phyloP scores from a whole-genome alignment of 2,113 vertebrate genomes.

The Ammodytes marinus region DNA sequence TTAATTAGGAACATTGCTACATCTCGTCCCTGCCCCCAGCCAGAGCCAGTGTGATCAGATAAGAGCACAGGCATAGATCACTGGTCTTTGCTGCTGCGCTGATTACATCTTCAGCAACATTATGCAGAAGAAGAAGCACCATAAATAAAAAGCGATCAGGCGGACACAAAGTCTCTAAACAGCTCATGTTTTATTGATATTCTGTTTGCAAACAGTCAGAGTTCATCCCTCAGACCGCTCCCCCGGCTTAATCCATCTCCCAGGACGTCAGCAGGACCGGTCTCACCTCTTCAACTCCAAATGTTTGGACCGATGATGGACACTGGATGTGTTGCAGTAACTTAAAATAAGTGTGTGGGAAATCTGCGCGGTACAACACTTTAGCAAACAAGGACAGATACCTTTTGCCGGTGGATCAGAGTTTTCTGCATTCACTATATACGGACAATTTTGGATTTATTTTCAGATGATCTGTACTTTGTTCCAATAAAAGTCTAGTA shows the following conservation, averaged over 20 bases:
- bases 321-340: neutral
- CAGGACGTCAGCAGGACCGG: slow-evolving; percentile 43
- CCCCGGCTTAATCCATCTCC: slow-evolving; percentile 22
- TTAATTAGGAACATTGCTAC: slow-evolving; percentile 47
- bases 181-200: slow-evolving; percentile 77
- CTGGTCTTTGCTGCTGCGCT: slow-evolving; percentile 43
- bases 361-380: neutral
- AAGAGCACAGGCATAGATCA: slow-evolving; percentile 62
- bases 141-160: slow-evolving; percentile 65
- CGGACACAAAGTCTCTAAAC: slow-evolving; percentile 52
- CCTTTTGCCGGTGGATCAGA: no score
- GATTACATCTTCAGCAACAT: slow-evolving; percentile 74
- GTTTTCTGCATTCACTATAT: no score
- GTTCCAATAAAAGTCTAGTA: no score
- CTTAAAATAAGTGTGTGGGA: neutral
- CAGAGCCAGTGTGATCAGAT: slow-evolving; percentile 47
- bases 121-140: slow-evolving; percentile 61
- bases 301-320: slow-evolving; percentile 25
- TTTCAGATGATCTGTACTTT: no score
- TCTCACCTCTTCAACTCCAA: slow-evolving; percentile 35
- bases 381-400: no score
- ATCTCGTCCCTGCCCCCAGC: slow-evolving; percentile 1
- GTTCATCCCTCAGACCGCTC: slow-evolving; percentile 34
- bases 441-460: no score
- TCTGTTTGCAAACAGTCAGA: slow-evolving; percentile 32